These are phyloP conservation scores for Orycteropus afer DNA, from an alignment of 2,113 vertebrate species.

Conservation along the genomic window DNA sequence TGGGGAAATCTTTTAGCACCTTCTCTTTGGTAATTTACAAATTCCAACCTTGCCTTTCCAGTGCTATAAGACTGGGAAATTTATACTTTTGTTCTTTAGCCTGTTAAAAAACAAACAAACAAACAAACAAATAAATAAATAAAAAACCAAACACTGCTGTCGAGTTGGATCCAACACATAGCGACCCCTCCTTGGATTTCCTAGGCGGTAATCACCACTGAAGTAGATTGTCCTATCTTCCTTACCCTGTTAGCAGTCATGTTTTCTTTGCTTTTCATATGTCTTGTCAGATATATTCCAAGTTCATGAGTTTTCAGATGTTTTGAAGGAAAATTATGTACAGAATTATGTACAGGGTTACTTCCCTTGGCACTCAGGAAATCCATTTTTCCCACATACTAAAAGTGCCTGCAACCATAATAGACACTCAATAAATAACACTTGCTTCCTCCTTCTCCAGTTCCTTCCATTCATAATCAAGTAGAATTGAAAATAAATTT, in stretches of 20 bases:
- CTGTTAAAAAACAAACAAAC: too few species aligned
- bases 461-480: background rate
- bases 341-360: background rate
- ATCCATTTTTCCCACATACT: background rate
- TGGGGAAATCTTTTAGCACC: background rate
- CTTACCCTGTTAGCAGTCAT: too few species aligned
- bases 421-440: background rate
- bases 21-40: background rate
- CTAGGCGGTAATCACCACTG: too few species aligned
- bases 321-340: background rate
- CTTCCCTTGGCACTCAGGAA: background rate
- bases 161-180: too few species aligned
- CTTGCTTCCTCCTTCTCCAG: background rate
- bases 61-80: background rate
- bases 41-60: background rate
- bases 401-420: background rate
- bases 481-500: background rate
- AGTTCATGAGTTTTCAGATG: background rate
- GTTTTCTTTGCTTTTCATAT: background rate
- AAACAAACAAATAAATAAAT: too few species aligned
- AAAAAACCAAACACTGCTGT: too few species aligned
- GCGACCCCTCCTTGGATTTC: too few species aligned
- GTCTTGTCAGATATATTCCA: background rate
- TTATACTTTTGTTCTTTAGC: background rate
- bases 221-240: too few species aligned